Evolutionary conservation across 2,113 vertebrate species (phyloP), one percentile per base, ranked within the genome.

Genomic region (Neopipo cinnamomea): DNA sequence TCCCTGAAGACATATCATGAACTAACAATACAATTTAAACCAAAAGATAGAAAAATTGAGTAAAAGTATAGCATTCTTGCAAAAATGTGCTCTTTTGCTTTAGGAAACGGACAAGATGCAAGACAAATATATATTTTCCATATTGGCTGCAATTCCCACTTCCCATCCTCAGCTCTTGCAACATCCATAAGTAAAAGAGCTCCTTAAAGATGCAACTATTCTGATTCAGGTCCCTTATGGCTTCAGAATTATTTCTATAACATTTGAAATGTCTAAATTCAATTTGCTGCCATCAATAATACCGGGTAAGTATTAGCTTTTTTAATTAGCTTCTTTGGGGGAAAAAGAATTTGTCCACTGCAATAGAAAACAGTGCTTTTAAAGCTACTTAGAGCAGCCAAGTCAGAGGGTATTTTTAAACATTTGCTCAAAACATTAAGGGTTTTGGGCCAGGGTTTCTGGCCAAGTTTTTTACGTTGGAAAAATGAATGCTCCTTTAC

Each of bases 371-470:
- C 23, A 80, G 41, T 67, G 25, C 14, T 85, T 85, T 88, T 70
- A 85, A 85, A 39, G 33, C 52, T 92, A 68, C 33, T 56, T 78
- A 46, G 24, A 67, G 39, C 31, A 72, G 88, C 68, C 53, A 93
- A 95, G 66, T 42, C 61, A 87, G 42, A 88, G 52, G 47, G 44
- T 93, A 93, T 91, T 95, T 95, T 96, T 87, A 94, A 93, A 96
- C 88, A 85, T 96, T 96, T 95, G 96, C 72, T 96, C 68, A 93
- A 95, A 97, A 93, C 93, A 91, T 96, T 94, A 95, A 91, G 15
- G 3, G 27, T 95, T 88, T 86, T 12, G 31, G n/a, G 63, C 55
- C 72, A 93, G 46, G 65, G 86, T 81, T 92, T 91, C 61, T 68
- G 22, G 76, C 88, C 95, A 94, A 89, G 73, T 85, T 94, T 90